Conservation (phyloP, 2,888 invertebrate species). For the Itoplectis maculator region DNA sequence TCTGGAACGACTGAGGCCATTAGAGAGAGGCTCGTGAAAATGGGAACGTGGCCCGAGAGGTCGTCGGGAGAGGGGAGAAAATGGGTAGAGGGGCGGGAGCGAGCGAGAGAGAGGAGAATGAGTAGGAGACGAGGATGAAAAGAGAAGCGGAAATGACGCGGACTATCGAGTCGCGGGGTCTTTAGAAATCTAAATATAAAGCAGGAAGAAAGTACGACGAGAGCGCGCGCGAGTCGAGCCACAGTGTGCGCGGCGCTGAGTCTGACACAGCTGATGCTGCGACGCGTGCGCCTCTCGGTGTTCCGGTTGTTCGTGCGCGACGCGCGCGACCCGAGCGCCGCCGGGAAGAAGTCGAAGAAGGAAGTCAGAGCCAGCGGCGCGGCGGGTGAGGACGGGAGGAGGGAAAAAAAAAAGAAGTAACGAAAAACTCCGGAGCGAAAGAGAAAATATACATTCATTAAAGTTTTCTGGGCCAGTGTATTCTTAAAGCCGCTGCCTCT, state of each 20-base stretch:
- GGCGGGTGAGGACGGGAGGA: not conserved
- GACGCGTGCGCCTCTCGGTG: constrained; percentile 26
- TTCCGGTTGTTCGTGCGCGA: constrained; percentile 7
- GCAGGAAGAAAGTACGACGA: constrained; percentile 49
- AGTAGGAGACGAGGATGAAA: constrained; percentile 28
- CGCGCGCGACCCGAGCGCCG: too few species aligned
- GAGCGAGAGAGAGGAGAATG: constrained; percentile 16
- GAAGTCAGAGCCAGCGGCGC: constrained; percentile 35
- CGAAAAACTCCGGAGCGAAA: constrained; percentile 27
- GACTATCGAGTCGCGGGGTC: constrained; percentile 55
- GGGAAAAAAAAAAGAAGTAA: constrained; percentile 12
- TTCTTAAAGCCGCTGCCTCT: constrained; percentile 48
- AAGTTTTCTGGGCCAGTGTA: constrained; percentile 67
- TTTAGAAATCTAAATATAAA: constrained; percentile 66
- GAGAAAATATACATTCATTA: constrained; percentile 70
- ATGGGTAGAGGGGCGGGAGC: constrained; percentile 9
- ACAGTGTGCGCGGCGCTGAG: constrained; percentile 18
- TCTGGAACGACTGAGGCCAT: constrained; percentile 54
- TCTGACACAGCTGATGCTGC: constrained; percentile 28
- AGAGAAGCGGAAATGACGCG: constrained; percentile 45
- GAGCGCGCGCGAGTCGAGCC: constrained; percentile 5
- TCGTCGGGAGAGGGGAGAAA: constrained; percentile 15
- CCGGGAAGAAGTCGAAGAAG: constrained; percentile 25
- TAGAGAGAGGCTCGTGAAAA: constrained; percentile 61
- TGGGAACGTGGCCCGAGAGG: constrained; percentile 26